Evolutionary conservation across 2,797 vertebrate species (phyloP), one percentile per base, ranked within the genome.

Genomic region (Coregonus suidteri): DNA sequence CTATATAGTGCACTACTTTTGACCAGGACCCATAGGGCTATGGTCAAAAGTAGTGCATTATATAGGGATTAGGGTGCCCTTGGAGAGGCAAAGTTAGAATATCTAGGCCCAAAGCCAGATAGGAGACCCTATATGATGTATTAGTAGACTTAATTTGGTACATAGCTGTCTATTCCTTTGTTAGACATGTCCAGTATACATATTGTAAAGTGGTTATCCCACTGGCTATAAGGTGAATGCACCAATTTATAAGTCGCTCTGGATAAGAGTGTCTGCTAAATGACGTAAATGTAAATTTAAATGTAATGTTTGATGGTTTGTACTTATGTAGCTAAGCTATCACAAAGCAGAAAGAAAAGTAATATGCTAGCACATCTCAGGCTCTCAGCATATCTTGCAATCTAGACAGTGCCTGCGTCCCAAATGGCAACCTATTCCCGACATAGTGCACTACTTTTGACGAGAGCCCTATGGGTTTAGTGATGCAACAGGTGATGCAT

Each of bases 31-130:
- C 37, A 41, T 7, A 41, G 37, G 37, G 37, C 37, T 41, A 6
- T 41, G 37, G 37, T 41, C 7, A 41, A 41, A 41, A 9, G 37
- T 25, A 20, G 56, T 20, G 7, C 56, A 6, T 25, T 25, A 6
- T 25, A 2, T 25, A n/a, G 56, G 56, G 56, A 62, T 20, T 20
- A 56, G 54, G 18, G 4, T 18, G 54, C 16, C n/a, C 9, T 62
- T 62, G 37, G 6, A 41, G 37, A 41, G 37, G 37, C 37, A 41
- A 16, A 18, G 54, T 59, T 71, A 80, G 82, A 84, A 82, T 83
- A 77, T 89, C 84, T 88, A 41, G 72, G 56, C 56, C 7, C n/a
- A n/a, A 62, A 84, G 87, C 88, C 86, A 41, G 6, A 66, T 70
- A 18, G 81, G 82, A 75, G 87, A 59, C 75, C 16, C 11, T 4